A percentile compares a stretch with the other conserved stretches of the same genome.
Conservation (phyloP, 2,888 invertebrate genomes). For the Macrosoma leucophasiata region DNA sequence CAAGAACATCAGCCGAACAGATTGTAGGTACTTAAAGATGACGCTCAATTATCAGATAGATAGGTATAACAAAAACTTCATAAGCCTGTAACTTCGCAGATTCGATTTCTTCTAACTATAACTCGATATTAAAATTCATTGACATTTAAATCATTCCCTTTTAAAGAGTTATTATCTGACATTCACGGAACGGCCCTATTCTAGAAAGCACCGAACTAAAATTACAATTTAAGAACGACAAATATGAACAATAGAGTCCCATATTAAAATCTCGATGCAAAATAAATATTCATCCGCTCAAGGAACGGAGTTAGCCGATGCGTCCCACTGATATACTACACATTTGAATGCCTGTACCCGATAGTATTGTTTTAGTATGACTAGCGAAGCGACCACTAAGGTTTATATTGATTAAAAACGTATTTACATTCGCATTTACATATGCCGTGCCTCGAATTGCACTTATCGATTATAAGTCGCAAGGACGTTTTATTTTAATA, state of each 20-base stretch:
- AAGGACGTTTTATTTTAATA: conserved; percentile 31
- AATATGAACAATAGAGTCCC: conserved; percentile 54
- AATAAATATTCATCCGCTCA: conserved; percentile 69
- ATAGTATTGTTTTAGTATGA: conserved; percentile 60
- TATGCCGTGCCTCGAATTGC: conserved; percentile 64
- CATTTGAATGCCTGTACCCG: conserved; percentile 59
- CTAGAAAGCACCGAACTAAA: conserved; percentile 16
- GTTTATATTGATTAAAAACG: conserved; percentile 67
- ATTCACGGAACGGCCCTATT: conserved; percentile 32
- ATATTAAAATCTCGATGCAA: conserved; percentile 45
- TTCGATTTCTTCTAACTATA: too few relatives aligned
- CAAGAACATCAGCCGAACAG: too few relatives aligned
- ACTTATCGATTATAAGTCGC: conserved; percentile 57
- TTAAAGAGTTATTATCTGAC: too few relatives aligned
- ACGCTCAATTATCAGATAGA: too few relatives aligned
- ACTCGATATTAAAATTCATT: too few relatives aligned
- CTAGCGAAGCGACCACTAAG: conserved; percentile 37
- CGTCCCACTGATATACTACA: conserved; percentile 48
- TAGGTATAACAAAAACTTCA: too few relatives aligned
- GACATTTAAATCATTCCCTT: too few relatives aligned
- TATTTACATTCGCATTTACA: conserved; percentile 67
- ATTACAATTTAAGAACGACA: conserved; percentile 36
- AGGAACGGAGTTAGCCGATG: conserved; percentile 46
- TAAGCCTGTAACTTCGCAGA: too few relatives aligned
- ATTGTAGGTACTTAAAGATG: too few relatives aligned